These are phyloP conservation scores for Furnarius figulus DNA, from an alignment of 2,113 vertebrate species.

Conservation along the genomic window DNA sequence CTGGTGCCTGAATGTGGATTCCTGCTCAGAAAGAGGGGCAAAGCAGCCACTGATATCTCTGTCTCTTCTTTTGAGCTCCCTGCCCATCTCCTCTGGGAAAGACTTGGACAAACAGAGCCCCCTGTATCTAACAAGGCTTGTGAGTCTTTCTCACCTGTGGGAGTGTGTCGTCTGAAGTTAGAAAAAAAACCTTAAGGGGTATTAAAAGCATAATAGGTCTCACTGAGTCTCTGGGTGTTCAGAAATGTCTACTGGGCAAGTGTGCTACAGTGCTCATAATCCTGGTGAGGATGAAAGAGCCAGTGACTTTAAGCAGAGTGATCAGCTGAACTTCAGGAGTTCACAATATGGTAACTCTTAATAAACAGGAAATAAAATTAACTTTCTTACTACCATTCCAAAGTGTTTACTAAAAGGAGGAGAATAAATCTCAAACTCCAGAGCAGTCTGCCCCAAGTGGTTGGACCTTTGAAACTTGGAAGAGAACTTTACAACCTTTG, in stretches of 20 bases:
- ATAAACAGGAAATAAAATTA: conserved; percentile 37
- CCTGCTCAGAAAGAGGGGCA: background rate
- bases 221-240: background rate
- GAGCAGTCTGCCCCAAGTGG: conserved; percentile 5
- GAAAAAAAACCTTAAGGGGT: background rate
- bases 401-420: conserved; percentile 21
- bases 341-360: background rate
- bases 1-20: background rate
- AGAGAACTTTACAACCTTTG: conserved; percentile 37
- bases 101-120: background rate
- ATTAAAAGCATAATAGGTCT: background rate
- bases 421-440: background rate
- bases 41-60: background rate
- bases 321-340: background rate
- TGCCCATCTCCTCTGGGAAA: background rate
- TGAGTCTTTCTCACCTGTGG: background rate
- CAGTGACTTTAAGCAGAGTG: background rate
- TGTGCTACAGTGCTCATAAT: background rate
- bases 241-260: background rate
- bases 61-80: background rate
- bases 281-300: background rate
- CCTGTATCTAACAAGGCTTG: background rate
- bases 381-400: background rate
- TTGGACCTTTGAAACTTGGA: conserved; percentile 45
- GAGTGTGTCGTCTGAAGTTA: background rate